Evolutionary conservation across 2,113 vertebrate genomes (phyloP), one percentile per base, ranked within the genome.

Genomic region (Alouatta palliata): DNA sequence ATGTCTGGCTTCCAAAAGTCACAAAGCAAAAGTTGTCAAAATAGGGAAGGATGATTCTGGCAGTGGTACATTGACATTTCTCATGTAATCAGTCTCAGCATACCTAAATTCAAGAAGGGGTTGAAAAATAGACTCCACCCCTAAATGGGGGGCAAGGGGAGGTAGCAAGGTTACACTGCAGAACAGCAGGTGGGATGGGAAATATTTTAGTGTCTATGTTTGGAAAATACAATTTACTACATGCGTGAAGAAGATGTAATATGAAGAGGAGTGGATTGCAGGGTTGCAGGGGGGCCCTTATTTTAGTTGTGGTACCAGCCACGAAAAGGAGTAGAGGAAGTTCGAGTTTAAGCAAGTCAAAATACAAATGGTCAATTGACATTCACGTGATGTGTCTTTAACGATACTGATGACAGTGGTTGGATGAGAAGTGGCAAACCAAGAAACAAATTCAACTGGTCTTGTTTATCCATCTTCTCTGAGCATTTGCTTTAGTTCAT

Each of bases 301-400:
- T 79, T 95, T 87, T 85, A 64, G 32, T 81, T 58, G 82, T 5
- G 7, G 7, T 56, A 30, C 21, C 16, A 20, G 45, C 37, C 21
- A 52, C 20, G 73, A 71, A 30, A 71, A 87, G 14, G 43, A 89
- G 6, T 64, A 37, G 10, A 56, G 20, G 70, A 68, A 30, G 13
- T 86, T 96, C 79, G 58, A 93, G 35, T 93, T 43, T 32, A 30
- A 96, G 5, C 52, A 87, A 66, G 52, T 85, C 25, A 80, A 56
- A 37, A 91, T 45, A 52, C 32, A 43, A 85, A 45, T 83, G 27
- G 19, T 77, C 71, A 49, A 1, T 84, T 94, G 76, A n/a, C 17
- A 80, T 12, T 91, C 35, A 77, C 40, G 68, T 56, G 89, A 73
- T 82, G 45, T 3, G 30, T 30, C 61, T 61, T 71, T 91, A 68